phyloP scores from a whole-genome alignment of 2,888 invertebrate genomes.

The Dendrolimus houi region DNA sequence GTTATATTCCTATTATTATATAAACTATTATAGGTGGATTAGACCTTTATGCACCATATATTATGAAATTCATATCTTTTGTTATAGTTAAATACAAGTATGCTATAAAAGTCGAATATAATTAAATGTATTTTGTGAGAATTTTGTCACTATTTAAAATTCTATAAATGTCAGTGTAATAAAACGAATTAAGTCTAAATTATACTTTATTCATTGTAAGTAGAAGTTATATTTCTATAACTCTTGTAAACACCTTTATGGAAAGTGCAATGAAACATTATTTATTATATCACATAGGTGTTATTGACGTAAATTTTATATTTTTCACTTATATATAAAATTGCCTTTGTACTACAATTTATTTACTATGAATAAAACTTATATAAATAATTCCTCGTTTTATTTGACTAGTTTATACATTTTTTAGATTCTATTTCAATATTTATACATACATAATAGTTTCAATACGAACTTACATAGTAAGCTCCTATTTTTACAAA shows the following conservation, averaged over 20 bases:
- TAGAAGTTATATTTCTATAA: not conserved
- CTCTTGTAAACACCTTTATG: not conserved
- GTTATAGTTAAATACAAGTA: no score
- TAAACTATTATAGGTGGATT: not conserved
- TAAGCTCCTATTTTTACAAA: no score
- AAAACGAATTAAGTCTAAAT: not conserved
- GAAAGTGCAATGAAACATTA: not conserved
- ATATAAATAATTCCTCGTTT: constrained; percentile 5
- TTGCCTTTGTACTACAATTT: constrained; percentile 15
- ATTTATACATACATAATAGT: no score
- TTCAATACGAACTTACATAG: no score
- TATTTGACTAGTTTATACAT: not conserved
- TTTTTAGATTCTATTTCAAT: not conserved
- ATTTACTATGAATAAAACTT: constrained; percentile 16
- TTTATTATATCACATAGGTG: not conserved
- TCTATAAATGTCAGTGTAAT: not conserved
- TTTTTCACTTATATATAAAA: constrained; percentile 8
- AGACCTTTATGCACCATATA: not conserved
- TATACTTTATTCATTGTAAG: not conserved
- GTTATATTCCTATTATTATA: no score
- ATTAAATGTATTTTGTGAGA: not conserved
- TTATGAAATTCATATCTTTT: not conserved
- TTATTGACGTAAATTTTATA: constrained; percentile 6
- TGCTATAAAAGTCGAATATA: not conserved
- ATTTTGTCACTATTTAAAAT: not conserved